Evolutionary conservation across 1,140 invertebrate genomes (phyloP).

Genomic region (Galleria mellonella): DNA sequence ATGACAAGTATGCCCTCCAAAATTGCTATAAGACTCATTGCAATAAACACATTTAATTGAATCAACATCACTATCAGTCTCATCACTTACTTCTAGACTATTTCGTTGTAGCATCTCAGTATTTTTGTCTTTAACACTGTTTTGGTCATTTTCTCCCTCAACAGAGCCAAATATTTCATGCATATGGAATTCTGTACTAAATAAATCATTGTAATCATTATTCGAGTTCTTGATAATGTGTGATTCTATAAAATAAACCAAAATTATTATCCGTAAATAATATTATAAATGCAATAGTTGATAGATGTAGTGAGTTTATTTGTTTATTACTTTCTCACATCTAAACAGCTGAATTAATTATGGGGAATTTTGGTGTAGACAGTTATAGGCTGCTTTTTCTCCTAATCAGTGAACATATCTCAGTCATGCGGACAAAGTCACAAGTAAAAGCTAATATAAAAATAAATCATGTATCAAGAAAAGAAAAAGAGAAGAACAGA

Average conservation of each 20-base stretch:
- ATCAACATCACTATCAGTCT: conserved; percentile 65
- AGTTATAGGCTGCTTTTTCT: background rate
- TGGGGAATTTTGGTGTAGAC: background rate
- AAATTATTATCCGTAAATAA: no score
- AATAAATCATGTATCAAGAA: no score
- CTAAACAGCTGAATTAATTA: background rate
- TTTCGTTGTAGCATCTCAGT: conserved; percentile 12
- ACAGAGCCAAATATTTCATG: conserved; percentile 39
- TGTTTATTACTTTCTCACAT: background rate
- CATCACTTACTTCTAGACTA: conserved; percentile 53
- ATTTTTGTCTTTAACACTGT: conserved; percentile 37
- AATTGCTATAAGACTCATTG: conserved; percentile 48
- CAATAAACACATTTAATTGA: conserved; percentile 63
- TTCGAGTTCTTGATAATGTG: conserved; percentile 32
- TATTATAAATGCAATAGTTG: no score
- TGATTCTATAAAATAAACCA: conserved; percentile 32
- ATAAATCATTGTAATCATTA: conserved; percentile 49
- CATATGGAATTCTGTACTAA: conserved; percentile 54
- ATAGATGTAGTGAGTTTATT: no score
- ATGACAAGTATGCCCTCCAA: conserved; percentile 49
- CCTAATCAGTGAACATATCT: no score
- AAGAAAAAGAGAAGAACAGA: no score
- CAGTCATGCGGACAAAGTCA: no score
- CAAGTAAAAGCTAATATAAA: no score
- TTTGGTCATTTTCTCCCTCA: conserved; percentile 53